A percentile compares a stretch with the other conserved stretches of the same genome.
Evolutionary conservation across 2,888 invertebrate species (phyloP).

Genomic region (Aleiodes alternator): DNA sequence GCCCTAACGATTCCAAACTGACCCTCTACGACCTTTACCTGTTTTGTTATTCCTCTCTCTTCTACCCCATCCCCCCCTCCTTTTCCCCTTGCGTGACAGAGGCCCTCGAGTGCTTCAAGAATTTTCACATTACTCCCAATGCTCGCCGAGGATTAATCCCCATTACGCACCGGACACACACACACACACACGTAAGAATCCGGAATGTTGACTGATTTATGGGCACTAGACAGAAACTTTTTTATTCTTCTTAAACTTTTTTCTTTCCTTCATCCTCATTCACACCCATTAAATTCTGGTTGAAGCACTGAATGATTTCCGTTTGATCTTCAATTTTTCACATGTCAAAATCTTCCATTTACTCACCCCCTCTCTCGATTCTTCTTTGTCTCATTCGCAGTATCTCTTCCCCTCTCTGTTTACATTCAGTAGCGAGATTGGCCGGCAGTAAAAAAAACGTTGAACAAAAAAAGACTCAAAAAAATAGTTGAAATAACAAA

Average conservation of each 20-base stretch:
- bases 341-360: too few relatives aligned
- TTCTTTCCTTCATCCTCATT: slow-evolving; percentile 18
- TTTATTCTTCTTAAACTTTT: slow-evolving; percentile 9
- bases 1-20: background rate
- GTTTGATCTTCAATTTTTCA: background rate
- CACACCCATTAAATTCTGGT: slow-evolving; percentile 28
- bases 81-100: slow-evolving; percentile 35
- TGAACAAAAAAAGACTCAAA: background rate
- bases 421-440: too few relatives aligned
- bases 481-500: background rate
- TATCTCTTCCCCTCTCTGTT: too few relatives aligned
- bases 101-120: slow-evolving; percentile 34
- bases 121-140: slow-evolving; percentile 37
- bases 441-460: background rate
- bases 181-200: slow-evolving; percentile 15
- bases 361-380: too few relatives aligned
- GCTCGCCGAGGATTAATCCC: slow-evolving; percentile 44
- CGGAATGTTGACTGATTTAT: slow-evolving; percentile 50
- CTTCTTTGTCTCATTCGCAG: too few relatives aligned
- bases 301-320: slow-evolving; percentile 14
- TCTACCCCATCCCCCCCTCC: background rate
- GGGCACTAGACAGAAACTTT: slow-evolving; percentile 32
- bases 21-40: slow-evolving; percentile 21
- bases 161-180: slow-evolving; percentile 37
- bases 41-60: slow-evolving; percentile 10